Evolutionary conservation across 2,888 invertebrate genomes (phyloP).

Genomic region (Amphipoea oculea): DNA sequence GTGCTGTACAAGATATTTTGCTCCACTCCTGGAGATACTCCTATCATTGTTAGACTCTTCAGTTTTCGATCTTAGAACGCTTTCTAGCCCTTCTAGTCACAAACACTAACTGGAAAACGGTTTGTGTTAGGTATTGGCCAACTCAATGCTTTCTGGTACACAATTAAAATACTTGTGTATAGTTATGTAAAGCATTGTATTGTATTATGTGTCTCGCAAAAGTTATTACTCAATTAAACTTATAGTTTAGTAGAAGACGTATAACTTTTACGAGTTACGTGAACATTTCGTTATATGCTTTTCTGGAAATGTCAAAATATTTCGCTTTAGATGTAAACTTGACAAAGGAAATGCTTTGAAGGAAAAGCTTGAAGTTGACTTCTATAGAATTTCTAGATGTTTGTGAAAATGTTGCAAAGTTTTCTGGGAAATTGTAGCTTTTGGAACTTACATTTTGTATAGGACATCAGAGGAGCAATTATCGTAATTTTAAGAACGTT

Average conservation of each 20-base stretch:
- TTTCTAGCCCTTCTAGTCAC: neutral
- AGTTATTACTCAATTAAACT: conserved; percentile 31
- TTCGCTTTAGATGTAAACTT: conserved; percentile 18
- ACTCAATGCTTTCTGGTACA: conserved; percentile 3
- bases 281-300: conserved; percentile 10
- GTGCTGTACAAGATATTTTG: neutral
- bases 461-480: neutral
- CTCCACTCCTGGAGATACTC: neutral
- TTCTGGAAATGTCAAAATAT: conserved; percentile 4
- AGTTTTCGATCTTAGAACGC: neutral
- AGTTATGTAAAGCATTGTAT: conserved; percentile 13
- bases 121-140: neutral
- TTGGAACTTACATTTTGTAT: neutral
- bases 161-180: neutral
- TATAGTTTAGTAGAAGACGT: conserved; percentile 27
- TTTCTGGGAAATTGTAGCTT: neutral
- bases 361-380: neutral
- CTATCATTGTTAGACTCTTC: neutral
- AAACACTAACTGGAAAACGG: neutral
- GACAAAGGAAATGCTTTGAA: conserved; percentile 1
- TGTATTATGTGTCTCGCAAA: conserved; percentile 23
- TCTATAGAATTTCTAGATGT: neutral
- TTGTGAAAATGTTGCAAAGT: neutral
- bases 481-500: too few relatives aligned
- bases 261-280: conserved; percentile 34